Base-by-base conservation (phyloP, 2,888 invertebrate species). In the Apamea crenata region DNA sequence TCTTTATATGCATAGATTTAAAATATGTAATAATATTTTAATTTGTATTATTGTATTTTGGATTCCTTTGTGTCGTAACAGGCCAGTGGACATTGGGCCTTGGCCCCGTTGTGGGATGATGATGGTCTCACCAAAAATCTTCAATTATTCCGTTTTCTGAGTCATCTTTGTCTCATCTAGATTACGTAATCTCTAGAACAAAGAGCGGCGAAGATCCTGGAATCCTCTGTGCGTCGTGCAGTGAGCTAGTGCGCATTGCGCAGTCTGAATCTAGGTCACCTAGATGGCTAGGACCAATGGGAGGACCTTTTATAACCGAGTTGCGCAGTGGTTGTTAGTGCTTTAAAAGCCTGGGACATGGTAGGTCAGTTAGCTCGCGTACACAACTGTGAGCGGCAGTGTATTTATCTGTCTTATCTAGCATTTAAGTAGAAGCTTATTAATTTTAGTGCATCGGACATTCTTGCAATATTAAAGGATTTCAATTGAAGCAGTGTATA, bases 201-300 rank as follows among this genome's bases (percentile, higher is more conserved):
- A 36, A 59, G 59, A 36, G 36, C 1, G 1, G 1, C 21, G 56
- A 25, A 47, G 6, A 63, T 1, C 18, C 25, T n/a, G 44, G 53
- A 44, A 56, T 29, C 6, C 4, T 14, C 56, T 78, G 53, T 25
- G 63, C 47, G 2, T 4, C 59, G 74, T 82, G 74, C 82, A 82
- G 36, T 59, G 18, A 47, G 29, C 12, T 29, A 66, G 2, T 66
- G 74, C 74, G 74, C 74, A 66, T 29, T 82, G 47, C 36, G 25
- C 82, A 66, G 74, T 0, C 56, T 40, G 16, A 50, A 66, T 74
- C 66, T 80, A 82, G 82, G 80, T 59, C 65, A 74, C 6, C 29
- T 29, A 36, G 21, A 56, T 47, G 16, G 29, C 25, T 7, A 67
- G 59, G 18, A 36, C 72, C 72, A 81, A 81, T 72, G 14, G 44